phyloP scores from a whole-genome alignment of 2,888 invertebrate genomes.

The Nasonia oneida region DNA sequence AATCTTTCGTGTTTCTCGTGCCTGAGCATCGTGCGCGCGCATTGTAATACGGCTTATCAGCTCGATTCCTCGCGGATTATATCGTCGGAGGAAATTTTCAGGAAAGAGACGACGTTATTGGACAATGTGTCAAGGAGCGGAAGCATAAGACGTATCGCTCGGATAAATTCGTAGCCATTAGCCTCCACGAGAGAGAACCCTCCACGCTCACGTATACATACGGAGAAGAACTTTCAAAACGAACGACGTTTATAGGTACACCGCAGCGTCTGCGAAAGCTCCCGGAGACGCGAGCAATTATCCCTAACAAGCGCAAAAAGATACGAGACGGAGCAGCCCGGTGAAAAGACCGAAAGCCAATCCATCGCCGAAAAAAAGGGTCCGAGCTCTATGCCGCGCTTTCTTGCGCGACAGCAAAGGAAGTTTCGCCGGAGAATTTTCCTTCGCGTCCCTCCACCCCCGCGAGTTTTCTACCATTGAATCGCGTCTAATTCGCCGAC shows the following conservation, averaged over 20 bases:
- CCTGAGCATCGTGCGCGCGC: neutral
- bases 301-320: conserved; percentile 56
- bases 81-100: neutral
- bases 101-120: neutral
- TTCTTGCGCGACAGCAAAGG: neutral
- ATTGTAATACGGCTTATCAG: conserved; percentile 25
- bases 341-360: conserved; percentile 44
- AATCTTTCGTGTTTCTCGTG: conserved; percentile 57
- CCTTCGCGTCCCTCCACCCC: neutral
- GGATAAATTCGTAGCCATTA: neutral
- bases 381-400: neutral
- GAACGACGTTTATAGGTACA: neutral
- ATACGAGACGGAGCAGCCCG: conserved; percentile 23
- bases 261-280: neutral
- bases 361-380: conserved; percentile 37
- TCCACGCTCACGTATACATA: neutral
- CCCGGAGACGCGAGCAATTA: conserved; percentile 50
- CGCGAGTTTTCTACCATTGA: conserved; percentile 7
- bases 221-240: neutral
- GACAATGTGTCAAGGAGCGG: neutral
- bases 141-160: neutral
- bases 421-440: conserved; percentile 11
- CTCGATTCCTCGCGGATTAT: conserved; percentile 13
- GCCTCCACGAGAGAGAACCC: neutral
- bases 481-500: conserved; percentile 22